Conservation (phyloP, 2,113 vertebrate genomes). For the Dolichallabes microphthalmus region DNA sequence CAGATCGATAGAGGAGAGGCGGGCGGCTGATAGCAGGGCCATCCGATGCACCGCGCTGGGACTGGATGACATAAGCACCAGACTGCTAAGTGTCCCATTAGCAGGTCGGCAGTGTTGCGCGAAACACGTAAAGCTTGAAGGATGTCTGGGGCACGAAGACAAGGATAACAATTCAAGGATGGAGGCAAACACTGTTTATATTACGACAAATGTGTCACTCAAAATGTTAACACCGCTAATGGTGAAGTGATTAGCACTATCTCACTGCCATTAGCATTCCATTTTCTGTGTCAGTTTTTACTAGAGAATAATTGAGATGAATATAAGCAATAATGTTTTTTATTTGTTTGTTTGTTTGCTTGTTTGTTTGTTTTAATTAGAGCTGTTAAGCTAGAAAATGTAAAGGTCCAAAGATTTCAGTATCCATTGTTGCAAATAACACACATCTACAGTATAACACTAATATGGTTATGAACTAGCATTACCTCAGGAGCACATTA, state of each 20-base stretch:
- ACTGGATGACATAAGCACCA: conserved; percentile 73
- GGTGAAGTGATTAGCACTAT: background rate
- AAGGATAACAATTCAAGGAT: conserved; percentile 8
- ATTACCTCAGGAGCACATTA: background rate
- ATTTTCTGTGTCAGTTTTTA: background rate
- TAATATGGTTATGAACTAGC: background rate
- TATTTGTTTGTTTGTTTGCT: background rate
- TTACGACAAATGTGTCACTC: background rate
- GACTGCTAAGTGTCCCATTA: conserved; percentile 81
- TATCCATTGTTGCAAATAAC: background rate
- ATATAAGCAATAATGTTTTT: background rate
- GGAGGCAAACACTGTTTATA: conserved; percentile 12
- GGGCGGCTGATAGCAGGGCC: conserved; percentile 57
- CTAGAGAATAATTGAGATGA: background rate
- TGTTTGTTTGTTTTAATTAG: background rate
- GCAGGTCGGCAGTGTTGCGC: conserved; percentile 68
- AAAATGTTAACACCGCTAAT: conserved; percentile 12
- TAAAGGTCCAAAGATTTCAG: background rate
- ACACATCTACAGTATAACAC: background rate
- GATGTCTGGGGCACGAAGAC: conserved; percentile 30
- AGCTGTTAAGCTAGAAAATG: background rate
- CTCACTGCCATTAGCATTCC: background rate
- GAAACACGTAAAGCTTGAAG: conserved; percentile 53
- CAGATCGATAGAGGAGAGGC: conserved; percentile 76
- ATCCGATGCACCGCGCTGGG: conserved; percentile 73